A percentile compares a stretch with the other conserved stretches of the same genome.
Conservation (phyloP, 2,113 vertebrate species). For the Guaruba guarouba region DNA sequence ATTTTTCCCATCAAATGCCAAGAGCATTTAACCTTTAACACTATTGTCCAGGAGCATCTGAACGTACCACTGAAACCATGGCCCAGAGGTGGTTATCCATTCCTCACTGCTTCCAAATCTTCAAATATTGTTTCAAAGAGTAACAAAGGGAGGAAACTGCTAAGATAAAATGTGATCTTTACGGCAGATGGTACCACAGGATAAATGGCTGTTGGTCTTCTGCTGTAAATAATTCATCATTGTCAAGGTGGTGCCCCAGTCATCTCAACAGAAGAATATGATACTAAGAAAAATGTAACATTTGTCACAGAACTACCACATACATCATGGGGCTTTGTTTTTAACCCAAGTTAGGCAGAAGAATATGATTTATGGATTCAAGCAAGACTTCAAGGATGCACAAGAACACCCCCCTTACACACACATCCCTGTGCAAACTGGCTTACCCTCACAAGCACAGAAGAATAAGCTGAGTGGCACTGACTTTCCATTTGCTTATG, state of each 20-base stretch:
- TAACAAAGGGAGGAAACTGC: background rate
- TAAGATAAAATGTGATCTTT: slow-evolving; percentile 37
- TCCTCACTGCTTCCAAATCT: background rate
- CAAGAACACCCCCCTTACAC: background rate
- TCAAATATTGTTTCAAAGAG: slow-evolving; percentile 1
- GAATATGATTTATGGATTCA: background rate
- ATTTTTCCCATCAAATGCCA: slow-evolving; percentile 40
- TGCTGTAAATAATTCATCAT: slow-evolving; percentile 47
- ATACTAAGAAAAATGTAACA: slow-evolving; percentile 4
- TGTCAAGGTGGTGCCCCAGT: background rate
- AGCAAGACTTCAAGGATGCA: background rate
- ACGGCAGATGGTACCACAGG: slow-evolving; percentile 28
- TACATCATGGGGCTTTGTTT: background rate
- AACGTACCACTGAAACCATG: background rate
- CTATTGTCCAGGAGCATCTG: slow-evolving; percentile 25
- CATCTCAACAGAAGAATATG: slow-evolving; percentile 13
- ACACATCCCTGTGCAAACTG: background rate
- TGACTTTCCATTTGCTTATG: background rate
- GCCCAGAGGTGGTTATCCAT: slow-evolving; percentile 21
- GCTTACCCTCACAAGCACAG: background rate
- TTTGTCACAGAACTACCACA: background rate
- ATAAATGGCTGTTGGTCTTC: slow-evolving; percentile 25
- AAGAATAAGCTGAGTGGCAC: background rate
- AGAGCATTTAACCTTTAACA: slow-evolving; percentile 50
- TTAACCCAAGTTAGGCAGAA: background rate